These are phyloP conservation scores for Rhysida immarginata DNA, from an alignment of 1,140 invertebrate genomes.

Conservation along the genomic window DNA sequence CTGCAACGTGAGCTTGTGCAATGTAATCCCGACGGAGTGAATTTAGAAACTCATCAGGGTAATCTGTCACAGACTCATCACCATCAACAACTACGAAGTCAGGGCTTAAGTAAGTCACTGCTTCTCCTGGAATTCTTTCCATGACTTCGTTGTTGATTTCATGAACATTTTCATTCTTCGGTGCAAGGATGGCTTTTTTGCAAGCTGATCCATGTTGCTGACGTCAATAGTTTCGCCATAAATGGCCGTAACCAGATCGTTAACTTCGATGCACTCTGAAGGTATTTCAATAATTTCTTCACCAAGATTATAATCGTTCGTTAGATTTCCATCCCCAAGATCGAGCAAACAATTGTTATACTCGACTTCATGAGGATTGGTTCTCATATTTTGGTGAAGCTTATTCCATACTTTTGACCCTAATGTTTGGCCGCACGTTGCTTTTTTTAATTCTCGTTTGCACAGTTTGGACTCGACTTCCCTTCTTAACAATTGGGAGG, in stretches of 20 bases:
- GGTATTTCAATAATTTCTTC: slow-evolving; percentile 13
- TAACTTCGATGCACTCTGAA: not conserved
- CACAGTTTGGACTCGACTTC: slow-evolving; percentile 14
- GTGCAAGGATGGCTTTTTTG: not conserved
- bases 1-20: slow-evolving; percentile 16
- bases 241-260: not conserved
- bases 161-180: not conserved
- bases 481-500: slow-evolving; percentile 16
- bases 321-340: too few species aligned
- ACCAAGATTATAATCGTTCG: too few species aligned
- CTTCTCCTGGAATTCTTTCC: not conserved
- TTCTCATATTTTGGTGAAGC: slow-evolving; percentile 19
- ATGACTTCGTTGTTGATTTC: not conserved
- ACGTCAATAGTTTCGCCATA: not conserved
- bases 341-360: too few species aligned
- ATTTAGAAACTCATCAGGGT: slow-evolving; percentile 12
- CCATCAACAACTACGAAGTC: not conserved
- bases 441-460: slow-evolving; percentile 19
- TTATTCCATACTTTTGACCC: slow-evolving; percentile 8
- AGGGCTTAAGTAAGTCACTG: not conserved
- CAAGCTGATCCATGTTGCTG: not conserved
- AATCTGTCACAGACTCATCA: not conserved
- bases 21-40: slow-evolving; percentile 15
- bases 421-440: slow-evolving; percentile 17
- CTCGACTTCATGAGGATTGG: not conserved